Evolutionary conservation across 2,113 vertebrate species (phyloP), one percentile per base, ranked within the genome.

Genomic region (Cyprinodon brontotheroides): DNA sequence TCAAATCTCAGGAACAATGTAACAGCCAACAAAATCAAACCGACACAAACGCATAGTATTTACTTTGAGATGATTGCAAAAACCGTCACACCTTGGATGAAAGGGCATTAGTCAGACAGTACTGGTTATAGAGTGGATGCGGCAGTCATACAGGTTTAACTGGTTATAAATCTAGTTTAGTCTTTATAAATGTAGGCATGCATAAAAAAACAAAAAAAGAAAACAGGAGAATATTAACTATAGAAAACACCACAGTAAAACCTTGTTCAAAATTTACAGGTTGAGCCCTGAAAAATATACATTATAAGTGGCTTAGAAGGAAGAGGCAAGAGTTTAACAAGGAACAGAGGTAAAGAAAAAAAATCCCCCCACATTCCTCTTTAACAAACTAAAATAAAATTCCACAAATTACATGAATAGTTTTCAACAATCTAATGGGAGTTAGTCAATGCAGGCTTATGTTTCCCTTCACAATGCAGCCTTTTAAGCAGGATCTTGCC

Each of bases 121-220:
- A 79, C 79, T 82, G 85, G 73, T 82, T 60, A 48, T 75, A n/a
- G 65, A 57, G 68, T 66, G 37, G 40, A 65, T 61, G 47, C 60
- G 9, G 48, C n/a, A 15, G 79, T 74, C 40, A 70, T 75, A 38
- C 89, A 72, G 72, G 88, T 69, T 68, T 75, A 89, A 89, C 90
- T 72, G 78, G 86, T 91, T 91, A 63, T 7, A 7, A 37, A 47
- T 70, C 64, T 78, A 57, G 60, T 83, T 14, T 70, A 39, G 22
- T 39, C 6, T 45, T 70, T 1, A 62, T 53, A 50, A 36, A 0
- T 3, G 20, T 36, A 47, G 48, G 39, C 65, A 64, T 57, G 47
- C 36, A 68, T 60, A 59, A 69, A 17, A 38, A 48, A 64, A 62
- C n/a, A n/a, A 22, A 20, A 37, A 43, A 15, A 41, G 20, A n/a